Evolutionary conservation across 2,888 invertebrate genomes (phyloP).

Genomic region (Netelia melanura): DNA sequence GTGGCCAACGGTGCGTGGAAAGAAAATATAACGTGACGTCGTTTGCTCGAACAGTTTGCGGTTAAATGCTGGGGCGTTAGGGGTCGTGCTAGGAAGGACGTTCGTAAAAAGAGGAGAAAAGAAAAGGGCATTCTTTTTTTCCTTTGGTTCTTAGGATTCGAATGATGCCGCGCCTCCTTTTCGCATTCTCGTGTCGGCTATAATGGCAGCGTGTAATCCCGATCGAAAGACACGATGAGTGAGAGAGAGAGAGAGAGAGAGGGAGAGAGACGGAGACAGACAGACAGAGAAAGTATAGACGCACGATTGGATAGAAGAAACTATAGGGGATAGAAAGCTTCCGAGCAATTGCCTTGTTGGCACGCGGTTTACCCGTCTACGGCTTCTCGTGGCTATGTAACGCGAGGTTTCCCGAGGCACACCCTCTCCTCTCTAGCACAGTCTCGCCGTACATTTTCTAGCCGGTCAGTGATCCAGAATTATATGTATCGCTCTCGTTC

Average conservation of each 20-base stretch:
- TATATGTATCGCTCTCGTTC: slow-evolving; percentile 24
- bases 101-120: neutral
- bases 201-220: slow-evolving; percentile 46
- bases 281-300: slow-evolving; percentile 24
- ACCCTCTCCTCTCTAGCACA: slow-evolving; percentile 20
- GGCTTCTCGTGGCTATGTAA: slow-evolving; percentile 62
- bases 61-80: neutral
- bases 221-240: slow-evolving; percentile 37
- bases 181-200: slow-evolving; percentile 44
- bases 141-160: neutral
- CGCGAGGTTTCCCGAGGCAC: slow-evolving; percentile 57
- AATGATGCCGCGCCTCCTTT: neutral
- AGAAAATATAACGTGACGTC: neutral
- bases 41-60: neutral
- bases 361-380: slow-evolving; percentile 64
- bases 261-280: slow-evolving; percentile 7
- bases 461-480: slow-evolving; percentile 47
- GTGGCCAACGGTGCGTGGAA: neutral
- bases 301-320: slow-evolving; percentile 21
- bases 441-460: slow-evolving; percentile 38
- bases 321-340: slow-evolving; percentile 53
- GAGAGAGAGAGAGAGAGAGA: neutral
- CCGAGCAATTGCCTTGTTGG: slow-evolving; percentile 67
- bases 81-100: neutral
- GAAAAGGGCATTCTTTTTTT: neutral